phyloP scores from a whole-genome alignment of 2,113 vertebrate genomes.

The Choloepus hoffmanni region DNA sequence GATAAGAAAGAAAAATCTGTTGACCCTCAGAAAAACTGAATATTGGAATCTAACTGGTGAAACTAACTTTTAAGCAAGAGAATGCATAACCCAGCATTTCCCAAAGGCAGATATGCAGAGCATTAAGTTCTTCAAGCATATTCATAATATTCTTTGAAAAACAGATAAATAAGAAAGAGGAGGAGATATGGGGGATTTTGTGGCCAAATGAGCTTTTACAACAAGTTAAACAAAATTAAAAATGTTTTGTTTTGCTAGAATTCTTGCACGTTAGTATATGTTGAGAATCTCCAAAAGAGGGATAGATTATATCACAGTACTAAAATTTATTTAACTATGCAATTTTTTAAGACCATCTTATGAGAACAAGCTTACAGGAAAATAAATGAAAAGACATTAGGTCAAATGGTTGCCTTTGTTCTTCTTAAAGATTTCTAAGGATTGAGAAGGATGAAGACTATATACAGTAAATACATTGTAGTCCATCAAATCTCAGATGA shows the following conservation, averaged over 20 bases:
- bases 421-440: slow-evolving; percentile 39
- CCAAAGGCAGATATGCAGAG: not conserved
- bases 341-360: slow-evolving; percentile 45
- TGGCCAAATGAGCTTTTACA: not conserved
- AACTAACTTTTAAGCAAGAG: not conserved
- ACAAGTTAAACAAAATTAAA: slow-evolving; percentile 18
- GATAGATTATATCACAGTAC: not conserved
- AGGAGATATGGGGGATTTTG: not conserved
- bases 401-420: slow-evolving; percentile 41
- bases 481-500: slow-evolving; percentile 36
- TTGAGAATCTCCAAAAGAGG: not conserved
- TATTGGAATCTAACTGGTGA: not conserved
- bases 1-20: not conserved
- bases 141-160: slow-evolving; percentile 10
- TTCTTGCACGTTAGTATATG: not conserved
- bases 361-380: not conserved
- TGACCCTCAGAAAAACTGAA: not conserved
- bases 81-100: not conserved
- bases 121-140: not conserved
- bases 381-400: slow-evolving; percentile 53
- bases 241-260: not conserved
- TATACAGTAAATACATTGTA: slow-evolving; percentile 12
- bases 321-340: not conserved
- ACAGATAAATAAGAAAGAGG: not conserved
- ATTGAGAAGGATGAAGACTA: slow-evolving; percentile 31